Percentiles rank a stretch among this genome's conserved stretches.
Conservation (phyloP, 2,797 vertebrate species). For the Acipenser oxyrinchus region DNA sequence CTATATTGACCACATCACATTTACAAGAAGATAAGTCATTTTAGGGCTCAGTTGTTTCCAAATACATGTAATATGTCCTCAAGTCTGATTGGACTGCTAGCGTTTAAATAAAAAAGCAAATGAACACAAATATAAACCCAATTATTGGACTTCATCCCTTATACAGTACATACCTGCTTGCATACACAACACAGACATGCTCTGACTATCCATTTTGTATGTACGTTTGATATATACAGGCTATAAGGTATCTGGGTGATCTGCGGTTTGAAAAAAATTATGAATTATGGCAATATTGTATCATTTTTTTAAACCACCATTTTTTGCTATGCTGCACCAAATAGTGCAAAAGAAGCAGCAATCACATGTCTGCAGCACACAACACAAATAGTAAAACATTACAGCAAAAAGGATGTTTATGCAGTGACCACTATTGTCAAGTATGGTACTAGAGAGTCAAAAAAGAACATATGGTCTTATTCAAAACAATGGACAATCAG, state of each 20-base stretch:
- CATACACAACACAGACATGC: too few relatives aligned
- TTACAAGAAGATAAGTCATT: too few relatives aligned
- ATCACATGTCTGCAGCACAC: constrained; percentile 17
- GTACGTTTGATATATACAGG: not conserved
- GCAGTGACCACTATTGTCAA: constrained; percentile 27
- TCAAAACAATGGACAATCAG: constrained; percentile 30
- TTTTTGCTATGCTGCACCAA: constrained; percentile 9
- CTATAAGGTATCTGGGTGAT: constrained; percentile 9
- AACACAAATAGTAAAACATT: constrained; percentile 23
- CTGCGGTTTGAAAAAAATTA: constrained; percentile 4
- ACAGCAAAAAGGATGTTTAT: constrained; percentile 32
- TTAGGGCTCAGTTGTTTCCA: too few relatives aligned
- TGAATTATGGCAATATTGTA: constrained; percentile 5
- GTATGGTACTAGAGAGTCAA: constrained; percentile 49
- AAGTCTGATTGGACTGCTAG: too few relatives aligned
- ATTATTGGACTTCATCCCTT: too few relatives aligned
- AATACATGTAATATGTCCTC: too few relatives aligned
- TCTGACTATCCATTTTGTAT: not conserved
- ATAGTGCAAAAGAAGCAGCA: constrained; percentile 7
- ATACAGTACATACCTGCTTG: too few relatives aligned
- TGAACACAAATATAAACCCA: too few relatives aligned
- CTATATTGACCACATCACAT: too few relatives aligned
- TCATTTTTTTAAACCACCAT: constrained; percentile 12
- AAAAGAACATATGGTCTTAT: constrained; percentile 36
- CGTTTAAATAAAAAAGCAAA: too few relatives aligned